Evolutionary conservation across 2,797 vertebrate species (phyloP).

Genomic region (Tympanoctomys barrerae): DNA sequence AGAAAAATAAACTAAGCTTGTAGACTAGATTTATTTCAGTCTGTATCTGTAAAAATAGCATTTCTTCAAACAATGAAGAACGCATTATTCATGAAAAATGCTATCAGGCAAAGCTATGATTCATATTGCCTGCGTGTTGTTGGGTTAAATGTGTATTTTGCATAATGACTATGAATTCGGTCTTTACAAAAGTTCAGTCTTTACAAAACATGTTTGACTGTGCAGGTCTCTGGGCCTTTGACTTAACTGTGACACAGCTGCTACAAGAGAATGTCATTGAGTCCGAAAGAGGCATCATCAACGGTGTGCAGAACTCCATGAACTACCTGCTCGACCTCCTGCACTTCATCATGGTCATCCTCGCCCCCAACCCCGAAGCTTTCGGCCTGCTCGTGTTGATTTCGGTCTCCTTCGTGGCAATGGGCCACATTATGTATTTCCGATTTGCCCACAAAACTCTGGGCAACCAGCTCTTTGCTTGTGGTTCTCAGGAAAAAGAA

Average conservation of each 20-base stretch:
- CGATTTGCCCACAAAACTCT: constrained; percentile 95
- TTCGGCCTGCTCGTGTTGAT: constrained; percentile 98
- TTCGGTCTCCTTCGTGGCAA: constrained; percentile 97
- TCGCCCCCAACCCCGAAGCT: constrained; percentile 97
- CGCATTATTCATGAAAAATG: constrained; percentile 40
- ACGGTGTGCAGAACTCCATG: constrained; percentile 99
- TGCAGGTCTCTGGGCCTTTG: constrained; percentile 98
- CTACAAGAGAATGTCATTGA: constrained; percentile 98
- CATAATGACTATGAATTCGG: not conserved
- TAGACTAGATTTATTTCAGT: constrained; percentile 29
- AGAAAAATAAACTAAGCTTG: constrained; percentile 44
- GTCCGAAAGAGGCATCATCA: constrained; percentile 97
- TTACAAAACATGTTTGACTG: constrained; percentile 48
- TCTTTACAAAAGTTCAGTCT: constrained; percentile 17
- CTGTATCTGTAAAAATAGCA: not conserved
- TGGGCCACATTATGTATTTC: constrained; percentile 99
- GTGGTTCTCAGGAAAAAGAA: constrained; percentile 91
- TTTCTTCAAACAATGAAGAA: constrained; percentile 38
- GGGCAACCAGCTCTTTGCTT: constrained; percentile 93
- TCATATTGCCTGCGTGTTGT: not conserved
- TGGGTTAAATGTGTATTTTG: constrained; percentile 1
- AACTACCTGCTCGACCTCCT: constrained; percentile 99
- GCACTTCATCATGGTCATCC: constrained; percentile 99
- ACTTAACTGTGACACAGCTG: constrained; percentile 98
- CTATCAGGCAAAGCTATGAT: not conserved